phyloP scores from a whole-genome alignment of 2,113 vertebrate genomes.

The Sapajus apella region DNA sequence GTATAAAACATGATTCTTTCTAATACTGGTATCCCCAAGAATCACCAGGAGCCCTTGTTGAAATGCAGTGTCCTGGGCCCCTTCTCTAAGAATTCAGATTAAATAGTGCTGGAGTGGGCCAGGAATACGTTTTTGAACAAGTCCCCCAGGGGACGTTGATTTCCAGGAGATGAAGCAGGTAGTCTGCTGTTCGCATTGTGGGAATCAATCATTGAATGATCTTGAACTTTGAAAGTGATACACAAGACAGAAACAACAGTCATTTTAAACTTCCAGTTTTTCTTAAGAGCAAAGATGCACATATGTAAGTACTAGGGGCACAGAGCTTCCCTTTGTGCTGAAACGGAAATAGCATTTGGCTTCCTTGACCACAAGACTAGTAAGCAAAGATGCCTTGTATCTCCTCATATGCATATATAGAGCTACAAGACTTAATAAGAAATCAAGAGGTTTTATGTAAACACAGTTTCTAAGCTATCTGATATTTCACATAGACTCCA shows the following conservation, averaged over 20 bases:
- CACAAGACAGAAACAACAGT: not conserved
- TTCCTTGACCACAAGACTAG: not conserved
- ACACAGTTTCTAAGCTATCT: not conserved
- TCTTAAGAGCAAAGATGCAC: not conserved
- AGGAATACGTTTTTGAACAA: not conserved
- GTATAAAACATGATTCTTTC: not conserved
- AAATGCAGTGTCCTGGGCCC: not conserved
- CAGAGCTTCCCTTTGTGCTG: not conserved
- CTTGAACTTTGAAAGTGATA: not conserved
- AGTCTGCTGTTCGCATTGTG: accelerated
- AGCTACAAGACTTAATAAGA: not conserved
- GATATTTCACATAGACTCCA: not conserved
- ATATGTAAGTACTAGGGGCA: not conserved
- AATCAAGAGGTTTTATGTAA: not conserved
- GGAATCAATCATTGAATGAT: not conserved
- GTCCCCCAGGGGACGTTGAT: not conserved
- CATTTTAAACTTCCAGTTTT: not conserved
- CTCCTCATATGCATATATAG: accelerated
- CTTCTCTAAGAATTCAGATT: not conserved
- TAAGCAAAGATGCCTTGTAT: not conserved
- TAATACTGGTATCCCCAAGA: not conserved
- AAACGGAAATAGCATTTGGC: not conserved
- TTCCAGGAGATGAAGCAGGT: not conserved
- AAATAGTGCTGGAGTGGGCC: not conserved
- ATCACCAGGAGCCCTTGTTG: not conserved